Evolutionary conservation across 1,140 invertebrate species (phyloP).

Genomic region (Procambarus clarkii): DNA sequence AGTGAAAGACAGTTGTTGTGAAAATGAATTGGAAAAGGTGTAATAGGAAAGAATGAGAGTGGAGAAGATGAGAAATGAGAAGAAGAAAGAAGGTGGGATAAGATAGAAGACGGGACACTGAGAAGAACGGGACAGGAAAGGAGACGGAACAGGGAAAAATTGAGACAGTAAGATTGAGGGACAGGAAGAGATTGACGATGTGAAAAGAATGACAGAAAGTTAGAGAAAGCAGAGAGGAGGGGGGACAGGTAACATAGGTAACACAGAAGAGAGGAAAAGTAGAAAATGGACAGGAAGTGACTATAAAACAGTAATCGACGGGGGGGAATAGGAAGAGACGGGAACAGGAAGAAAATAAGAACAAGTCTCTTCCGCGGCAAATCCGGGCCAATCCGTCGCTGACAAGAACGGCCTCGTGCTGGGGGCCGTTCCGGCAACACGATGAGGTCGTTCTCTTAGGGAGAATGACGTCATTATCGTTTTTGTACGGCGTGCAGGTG

Average conservation of each 20-base stretch:
- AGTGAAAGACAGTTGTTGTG: no score
- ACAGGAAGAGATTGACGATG: no score
- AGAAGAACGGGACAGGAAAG: no score
- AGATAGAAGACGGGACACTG: no score
- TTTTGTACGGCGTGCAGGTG: conserved; percentile 7
- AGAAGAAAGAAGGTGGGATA: no score
- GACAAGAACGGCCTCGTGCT: background rate
- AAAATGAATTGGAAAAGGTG: no score
- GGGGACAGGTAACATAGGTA: background rate
- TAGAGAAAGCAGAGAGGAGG: background rate
- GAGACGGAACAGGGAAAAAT: no score
- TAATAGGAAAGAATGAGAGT: no score
- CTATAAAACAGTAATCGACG: background rate
- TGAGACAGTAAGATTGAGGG: no score
- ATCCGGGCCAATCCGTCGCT: background rate
- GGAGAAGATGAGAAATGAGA: no score
- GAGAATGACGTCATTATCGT: conserved; percentile 17
- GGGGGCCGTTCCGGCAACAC: background rate
- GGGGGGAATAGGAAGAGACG: background rate
- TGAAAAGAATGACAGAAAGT: no score
- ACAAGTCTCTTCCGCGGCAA: background rate
- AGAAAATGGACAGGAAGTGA: background rate
- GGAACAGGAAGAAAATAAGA: background rate
- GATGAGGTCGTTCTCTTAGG: conserved; percentile 7
- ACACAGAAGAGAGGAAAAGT: background rate